A percentile compares a stretch with the other conserved stretches of the same genome.
These are phyloP conservation scores for Drosophila tropicalis DNA, from an alignment of 1,140 invertebrate species.

Conservation along the genomic window DNA sequence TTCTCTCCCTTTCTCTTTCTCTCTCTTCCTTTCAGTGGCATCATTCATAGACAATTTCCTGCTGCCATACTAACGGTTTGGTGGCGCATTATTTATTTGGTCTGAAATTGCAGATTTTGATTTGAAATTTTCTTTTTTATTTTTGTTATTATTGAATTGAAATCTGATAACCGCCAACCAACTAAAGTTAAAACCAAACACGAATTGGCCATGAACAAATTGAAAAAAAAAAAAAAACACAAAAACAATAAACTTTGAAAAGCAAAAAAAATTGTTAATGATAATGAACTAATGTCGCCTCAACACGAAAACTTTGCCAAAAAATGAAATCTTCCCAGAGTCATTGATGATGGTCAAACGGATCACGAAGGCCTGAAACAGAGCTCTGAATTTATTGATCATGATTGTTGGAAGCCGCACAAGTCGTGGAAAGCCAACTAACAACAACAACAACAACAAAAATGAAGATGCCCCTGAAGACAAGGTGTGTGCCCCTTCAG, in stretches of 20 bases:
- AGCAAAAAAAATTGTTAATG: slow-evolving; percentile 34
- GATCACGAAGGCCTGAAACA: slow-evolving; percentile 56
- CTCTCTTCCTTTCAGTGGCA: slow-evolving; percentile 8
- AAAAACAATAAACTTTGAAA: background rate
- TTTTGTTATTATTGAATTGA: slow-evolving; percentile 53
- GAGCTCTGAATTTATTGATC: slow-evolving; percentile 72
- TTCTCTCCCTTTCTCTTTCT: slow-evolving; percentile 13
- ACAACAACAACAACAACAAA: slow-evolving; percentile 2
- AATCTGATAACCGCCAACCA: slow-evolving; percentile 67
- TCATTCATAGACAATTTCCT: slow-evolving; percentile 56
- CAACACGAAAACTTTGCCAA: slow-evolving; percentile 54
- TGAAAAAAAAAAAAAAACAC: slow-evolving; percentile 52
- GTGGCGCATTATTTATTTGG: slow-evolving; percentile 15
- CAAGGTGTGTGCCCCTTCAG: slow-evolving; percentile 15
- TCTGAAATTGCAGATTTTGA: slow-evolving; percentile 10
- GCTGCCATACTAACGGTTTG: slow-evolving; percentile 49
- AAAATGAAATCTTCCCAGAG: slow-evolving; percentile 66
- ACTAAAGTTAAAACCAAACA: slow-evolving; percentile 21
- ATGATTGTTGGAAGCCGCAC: slow-evolving; percentile 73
- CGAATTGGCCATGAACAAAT: slow-evolving; percentile 42
- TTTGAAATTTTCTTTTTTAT: slow-evolving; percentile 4
- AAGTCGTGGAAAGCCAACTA: slow-evolving; percentile 50
- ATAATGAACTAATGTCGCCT: slow-evolving; percentile 62
- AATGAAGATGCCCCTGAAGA: slow-evolving; percentile 53
- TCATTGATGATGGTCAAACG: slow-evolving; percentile 60